Percentiles rank a stretch among this genome's conserved stretches.
phyloP scores from a whole-genome alignment of 2,797 vertebrate species.

The Argentina silus region DNA sequence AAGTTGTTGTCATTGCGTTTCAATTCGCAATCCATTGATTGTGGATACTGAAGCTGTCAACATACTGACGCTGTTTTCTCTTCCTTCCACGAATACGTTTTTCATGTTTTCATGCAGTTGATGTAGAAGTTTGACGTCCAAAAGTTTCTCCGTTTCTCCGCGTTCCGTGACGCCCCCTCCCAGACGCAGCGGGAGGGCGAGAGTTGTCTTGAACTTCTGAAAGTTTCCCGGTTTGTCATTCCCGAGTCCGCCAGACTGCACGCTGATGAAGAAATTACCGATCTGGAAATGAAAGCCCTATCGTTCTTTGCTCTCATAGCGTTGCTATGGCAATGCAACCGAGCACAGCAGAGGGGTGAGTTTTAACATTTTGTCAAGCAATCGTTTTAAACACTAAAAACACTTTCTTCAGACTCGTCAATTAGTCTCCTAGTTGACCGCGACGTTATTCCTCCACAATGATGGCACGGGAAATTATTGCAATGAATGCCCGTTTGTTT shows the following conservation, averaged over 20 bases:
- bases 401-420: constrained; percentile 1
- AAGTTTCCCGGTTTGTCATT: constrained; percentile 36
- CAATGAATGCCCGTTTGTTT: not conserved
- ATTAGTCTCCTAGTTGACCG: constrained; percentile 4
- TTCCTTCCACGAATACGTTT: too few relatives aligned
- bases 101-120: too few relatives aligned
- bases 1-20: too few relatives aligned
- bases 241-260: constrained; percentile 21
- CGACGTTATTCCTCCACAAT: not conserved
- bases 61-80: too few relatives aligned
- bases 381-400: constrained; percentile 22
- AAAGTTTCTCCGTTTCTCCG: too few relatives aligned
- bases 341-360: constrained; percentile 64
- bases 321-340: constrained; percentile 54
- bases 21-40: too few relatives aligned
- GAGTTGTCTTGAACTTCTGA: constrained; percentile 41
- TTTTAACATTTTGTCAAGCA: constrained; percentile 28
- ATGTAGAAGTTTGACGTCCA: too few relatives aligned
- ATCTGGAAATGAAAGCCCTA: constrained; percentile 58
- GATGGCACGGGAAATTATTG: not conserved
- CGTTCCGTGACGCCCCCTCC: constrained; percentile 10
- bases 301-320: constrained; percentile 33
- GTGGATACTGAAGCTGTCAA: too few relatives aligned
- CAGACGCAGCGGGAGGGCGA: not conserved
- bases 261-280: constrained; percentile 37